phyloP scores from a whole-genome alignment of 1,140 invertebrate genomes.

The Cyrtorhinus lividipennis region DNA sequence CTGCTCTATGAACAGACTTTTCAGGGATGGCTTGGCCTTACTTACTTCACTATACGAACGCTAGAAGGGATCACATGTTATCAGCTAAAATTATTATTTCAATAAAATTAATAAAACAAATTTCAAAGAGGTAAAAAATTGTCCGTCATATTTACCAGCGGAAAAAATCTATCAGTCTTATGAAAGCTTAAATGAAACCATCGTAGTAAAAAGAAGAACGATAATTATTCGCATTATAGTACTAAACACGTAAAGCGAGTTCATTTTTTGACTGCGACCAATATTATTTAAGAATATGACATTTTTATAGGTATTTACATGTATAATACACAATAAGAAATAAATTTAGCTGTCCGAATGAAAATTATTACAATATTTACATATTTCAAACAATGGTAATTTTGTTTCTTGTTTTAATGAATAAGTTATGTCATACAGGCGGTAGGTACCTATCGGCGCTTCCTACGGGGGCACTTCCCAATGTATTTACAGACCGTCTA shows the following conservation, averaged over 20 bases:
- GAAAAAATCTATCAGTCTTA: conserved; percentile 1
- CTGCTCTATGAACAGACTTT: background rate
- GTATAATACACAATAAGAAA: too few species aligned
- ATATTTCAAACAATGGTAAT: too few species aligned
- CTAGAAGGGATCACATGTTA: conserved; percentile 1
- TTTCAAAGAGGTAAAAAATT: too few species aligned
- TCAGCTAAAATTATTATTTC: background rate
- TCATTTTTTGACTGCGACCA: conserved; percentile 1
- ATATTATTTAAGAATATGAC: background rate
- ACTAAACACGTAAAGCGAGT: conserved; percentile 3
- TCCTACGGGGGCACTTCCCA: too few species aligned
- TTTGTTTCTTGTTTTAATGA: too few species aligned
- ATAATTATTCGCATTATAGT: conserved; percentile 1
- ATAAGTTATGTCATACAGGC: too few species aligned
- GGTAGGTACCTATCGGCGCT: too few species aligned
- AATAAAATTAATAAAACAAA: background rate
- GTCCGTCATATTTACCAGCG: too few species aligned
- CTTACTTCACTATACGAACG: background rate
- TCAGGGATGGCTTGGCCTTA: conserved; percentile 1
- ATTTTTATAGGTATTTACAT: too few species aligned
- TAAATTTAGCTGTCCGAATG: too few species aligned
- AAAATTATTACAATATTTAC: too few species aligned
- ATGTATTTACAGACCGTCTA: conserved; percentile 12
- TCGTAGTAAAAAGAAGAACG: too few species aligned
- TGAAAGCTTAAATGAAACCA: conserved; percentile 11